Conservation (phyloP, 2,113 vertebrate genomes). For the Cheirogaleus medius region DNA sequence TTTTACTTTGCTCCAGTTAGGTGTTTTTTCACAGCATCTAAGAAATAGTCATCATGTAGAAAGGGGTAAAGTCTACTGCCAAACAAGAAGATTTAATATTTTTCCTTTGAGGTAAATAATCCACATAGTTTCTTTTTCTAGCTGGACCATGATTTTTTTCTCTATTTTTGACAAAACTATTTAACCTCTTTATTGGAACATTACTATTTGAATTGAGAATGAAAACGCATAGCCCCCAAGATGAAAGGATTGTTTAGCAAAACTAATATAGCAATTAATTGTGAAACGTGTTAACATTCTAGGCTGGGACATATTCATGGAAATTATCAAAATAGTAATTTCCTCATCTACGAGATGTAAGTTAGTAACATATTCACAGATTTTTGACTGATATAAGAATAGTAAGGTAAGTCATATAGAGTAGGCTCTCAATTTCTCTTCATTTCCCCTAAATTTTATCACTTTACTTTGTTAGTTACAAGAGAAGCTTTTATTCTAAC, state of each 20-base stretch:
- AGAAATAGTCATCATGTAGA: neutral
- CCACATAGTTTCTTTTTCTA: neutral
- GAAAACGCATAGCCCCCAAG: neutral
- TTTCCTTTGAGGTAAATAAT: neutral
- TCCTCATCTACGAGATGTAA: neutral
- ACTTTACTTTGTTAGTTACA: neutral
- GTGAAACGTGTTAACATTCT: neutral
- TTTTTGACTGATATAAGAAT: neutral
- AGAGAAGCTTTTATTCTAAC: neutral
- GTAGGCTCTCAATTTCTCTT: neutral
- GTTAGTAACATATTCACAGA: neutral
- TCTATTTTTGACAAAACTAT: neutral
- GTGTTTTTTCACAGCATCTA: neutral
- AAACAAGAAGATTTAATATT: neutral
- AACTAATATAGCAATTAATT: neutral
- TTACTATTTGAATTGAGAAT: neutral
- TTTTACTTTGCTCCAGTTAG: neutral
- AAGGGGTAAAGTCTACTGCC: neutral
- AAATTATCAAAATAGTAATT: constrained; percentile 3
- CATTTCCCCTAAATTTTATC: neutral
- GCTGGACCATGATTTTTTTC: neutral
- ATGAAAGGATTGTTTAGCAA: neutral
- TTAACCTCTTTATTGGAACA: neutral
- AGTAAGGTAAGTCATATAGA: neutral
- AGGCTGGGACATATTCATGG: neutral